phyloP scores from a whole-genome alignment of 2,888 invertebrate genomes.

The Idaea biselata region DNA sequence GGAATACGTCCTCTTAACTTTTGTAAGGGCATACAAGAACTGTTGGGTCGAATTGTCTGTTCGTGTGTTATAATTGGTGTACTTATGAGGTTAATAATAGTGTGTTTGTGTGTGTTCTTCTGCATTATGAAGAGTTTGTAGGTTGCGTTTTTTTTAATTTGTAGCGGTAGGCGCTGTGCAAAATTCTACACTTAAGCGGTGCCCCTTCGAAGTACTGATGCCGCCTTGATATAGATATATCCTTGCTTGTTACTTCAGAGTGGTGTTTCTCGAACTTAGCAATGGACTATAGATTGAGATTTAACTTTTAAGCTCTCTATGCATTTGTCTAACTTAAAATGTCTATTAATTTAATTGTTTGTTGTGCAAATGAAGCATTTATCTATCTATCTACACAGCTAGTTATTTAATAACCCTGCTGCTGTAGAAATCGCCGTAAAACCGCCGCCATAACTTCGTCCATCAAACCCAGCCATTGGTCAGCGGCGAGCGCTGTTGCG shows the following conservation, averaged over 20 bases:
- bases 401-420: not conserved
- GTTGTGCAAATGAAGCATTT: no score
- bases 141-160: not conserved
- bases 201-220: no score
- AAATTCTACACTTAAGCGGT: no score
- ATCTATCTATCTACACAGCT: no score
- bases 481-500: slow-evolving; percentile 41
- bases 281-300: no score
- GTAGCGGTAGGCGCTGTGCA: no score
- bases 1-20: slow-evolving; percentile 10
- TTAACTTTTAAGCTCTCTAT: no score
- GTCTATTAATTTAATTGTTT: no score
- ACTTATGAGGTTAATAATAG: not conserved
- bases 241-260: no score
- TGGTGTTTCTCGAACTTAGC: no score
- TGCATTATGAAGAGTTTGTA: not conserved
- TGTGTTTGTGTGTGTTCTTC: not conserved
- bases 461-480: slow-evolving; percentile 17
- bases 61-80: not conserved
- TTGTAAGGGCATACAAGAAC: slow-evolving; percentile 2
- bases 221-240: no score
- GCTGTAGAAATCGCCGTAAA: not conserved
- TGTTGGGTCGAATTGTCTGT: not conserved
- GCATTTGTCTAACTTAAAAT: no score
- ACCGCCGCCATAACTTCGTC: slow-evolving; percentile 27